Conservation (phyloP, 2,888 invertebrate species). For the Abrostola tripartita region DNA sequence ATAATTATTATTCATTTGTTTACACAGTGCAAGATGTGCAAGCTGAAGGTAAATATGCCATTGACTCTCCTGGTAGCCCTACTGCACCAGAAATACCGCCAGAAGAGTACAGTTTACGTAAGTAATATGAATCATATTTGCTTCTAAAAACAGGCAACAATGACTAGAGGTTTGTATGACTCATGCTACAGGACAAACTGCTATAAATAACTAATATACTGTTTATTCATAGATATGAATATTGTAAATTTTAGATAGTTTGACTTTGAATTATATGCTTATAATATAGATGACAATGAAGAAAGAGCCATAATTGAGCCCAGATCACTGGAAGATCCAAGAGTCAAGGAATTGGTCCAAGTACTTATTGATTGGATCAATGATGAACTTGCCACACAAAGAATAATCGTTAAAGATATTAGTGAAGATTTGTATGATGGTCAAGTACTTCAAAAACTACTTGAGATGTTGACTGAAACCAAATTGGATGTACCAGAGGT, state of each 20-base stretch:
- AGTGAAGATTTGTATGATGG: constrained; percentile 99
- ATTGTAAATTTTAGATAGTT: too few relatives aligned
- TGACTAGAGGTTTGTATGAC: constrained; percentile 9
- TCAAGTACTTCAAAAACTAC: constrained; percentile 92
- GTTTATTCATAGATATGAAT: background rate
- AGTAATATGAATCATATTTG: constrained; percentile 60
- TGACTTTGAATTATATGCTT: background rate
- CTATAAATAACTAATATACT: background rate
- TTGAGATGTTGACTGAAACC: constrained; percentile 95
- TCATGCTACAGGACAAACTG: constrained; percentile 10
- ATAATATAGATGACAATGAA: constrained; percentile 95
- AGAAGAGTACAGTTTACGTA: constrained; percentile 97
- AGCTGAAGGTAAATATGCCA: constrained; percentile 98
- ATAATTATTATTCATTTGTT: constrained; percentile 40
- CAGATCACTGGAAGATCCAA: constrained; percentile 94
- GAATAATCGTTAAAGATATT: constrained; percentile 98
- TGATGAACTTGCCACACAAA: constrained; percentile 97
- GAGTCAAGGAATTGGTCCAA: constrained; percentile 94
- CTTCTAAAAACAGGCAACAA: background rate
- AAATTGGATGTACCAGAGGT: constrained; percentile 99
- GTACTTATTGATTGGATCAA: constrained; percentile 99
- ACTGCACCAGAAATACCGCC: constrained; percentile 96
- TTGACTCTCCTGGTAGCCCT: constrained; percentile 98
- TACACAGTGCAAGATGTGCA: constrained; percentile 98
- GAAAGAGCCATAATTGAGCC: constrained; percentile 98